Percentiles rank a stretch among this genome's conserved stretches.
These are phyloP conservation scores for Anoplius nigerrimus DNA, from an alignment of 2,888 invertebrate species.

Conservation along the genomic window DNA sequence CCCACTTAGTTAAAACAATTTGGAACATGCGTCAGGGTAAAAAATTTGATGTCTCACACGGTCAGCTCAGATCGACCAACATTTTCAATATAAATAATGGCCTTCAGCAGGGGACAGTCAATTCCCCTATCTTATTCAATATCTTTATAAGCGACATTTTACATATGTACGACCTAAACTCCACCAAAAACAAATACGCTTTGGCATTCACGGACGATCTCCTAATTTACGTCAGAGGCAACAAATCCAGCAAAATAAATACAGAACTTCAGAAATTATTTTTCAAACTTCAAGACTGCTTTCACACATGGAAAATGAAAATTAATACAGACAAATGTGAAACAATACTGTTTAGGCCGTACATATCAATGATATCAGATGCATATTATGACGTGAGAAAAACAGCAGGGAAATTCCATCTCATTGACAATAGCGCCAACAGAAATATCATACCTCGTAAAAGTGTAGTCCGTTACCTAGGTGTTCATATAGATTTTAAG, in stretches of 20 bases:
- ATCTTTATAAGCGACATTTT: conserved; percentile 15
- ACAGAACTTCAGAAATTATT: background rate
- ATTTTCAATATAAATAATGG: conserved; percentile 26
- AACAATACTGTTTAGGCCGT: conserved; percentile 33
- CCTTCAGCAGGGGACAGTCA: conserved; percentile 39
- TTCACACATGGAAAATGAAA: conserved; percentile 33
- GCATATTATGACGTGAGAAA: too few species aligned
- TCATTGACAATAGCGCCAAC: background rate
- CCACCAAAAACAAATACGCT: background rate
- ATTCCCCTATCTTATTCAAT: conserved; percentile 25
- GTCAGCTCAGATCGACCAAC: background rate
- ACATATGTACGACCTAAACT: conserved; percentile 8
- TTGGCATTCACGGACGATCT: conserved; percentile 38
- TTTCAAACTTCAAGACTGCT: conserved; percentile 13
- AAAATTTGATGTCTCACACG: conserved; percentile 7
- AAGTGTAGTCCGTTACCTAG: background rate
- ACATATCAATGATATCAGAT: too few species aligned
- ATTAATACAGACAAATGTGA: conserved; percentile 43
- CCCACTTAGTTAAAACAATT: background rate
- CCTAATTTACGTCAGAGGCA: conserved; percentile 3
- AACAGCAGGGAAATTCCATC: background rate
- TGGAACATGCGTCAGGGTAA: conserved; percentile 24
- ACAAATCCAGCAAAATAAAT: background rate
- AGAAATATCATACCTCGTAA: background rate
- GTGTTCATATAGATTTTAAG: background rate